Base-by-base conservation (phyloP, 2,113 vertebrate genomes). In the Onychorhynchus coronatus region DNA sequence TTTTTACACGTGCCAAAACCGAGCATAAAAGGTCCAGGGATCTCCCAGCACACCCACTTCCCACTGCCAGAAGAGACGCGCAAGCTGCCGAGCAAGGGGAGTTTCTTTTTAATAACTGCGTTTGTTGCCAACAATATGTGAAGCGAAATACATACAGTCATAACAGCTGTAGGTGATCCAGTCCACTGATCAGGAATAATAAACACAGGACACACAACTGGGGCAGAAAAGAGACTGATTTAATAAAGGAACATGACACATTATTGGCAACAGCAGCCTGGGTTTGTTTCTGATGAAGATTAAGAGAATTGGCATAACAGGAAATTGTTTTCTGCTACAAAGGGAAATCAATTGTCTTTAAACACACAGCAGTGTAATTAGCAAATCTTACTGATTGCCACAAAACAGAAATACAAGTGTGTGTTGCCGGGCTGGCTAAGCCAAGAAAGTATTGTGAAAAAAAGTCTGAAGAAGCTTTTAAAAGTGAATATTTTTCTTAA, bases 291-390 rank as follows among this genome's bases (percentile, higher is more conserved):
- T 91, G 85, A 50, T 86, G 77, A 78, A 82, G 76, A 65, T 84
- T 25, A 93, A 65, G 50, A 85, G 63, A 96, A 88, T 44, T 52
- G 50, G 47, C 55, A 11, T 47, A 82, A 89, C 59, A 88, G 83
- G 91, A 95, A 96, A 89, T 46, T 41, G 68, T 88, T 96, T 94
- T 93, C 71, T 83, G 44, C 89, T 87, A 50, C 79, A 56, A 68
- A 89, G 35, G 84, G 70, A 95, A 96, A 91, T 53, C 56, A 70
- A 78, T 65, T 94, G 82, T 70, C 73, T 91, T 93, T 56, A 93
- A 96, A 93, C 56, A 82, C 70, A 77, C 23, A 59, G 52, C 2
- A 3, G 56, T 39, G 37, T 79, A 85, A 71, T 89, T 94, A 94
- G 67, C 27, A 85, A 85, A 66, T 85, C 49, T 75, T 80, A 59